A percentile compares a stretch with the other conserved stretches of the same genome.
Conservation (phyloP, 2,113 vertebrate genomes). For the Falco punctatus region DNA sequence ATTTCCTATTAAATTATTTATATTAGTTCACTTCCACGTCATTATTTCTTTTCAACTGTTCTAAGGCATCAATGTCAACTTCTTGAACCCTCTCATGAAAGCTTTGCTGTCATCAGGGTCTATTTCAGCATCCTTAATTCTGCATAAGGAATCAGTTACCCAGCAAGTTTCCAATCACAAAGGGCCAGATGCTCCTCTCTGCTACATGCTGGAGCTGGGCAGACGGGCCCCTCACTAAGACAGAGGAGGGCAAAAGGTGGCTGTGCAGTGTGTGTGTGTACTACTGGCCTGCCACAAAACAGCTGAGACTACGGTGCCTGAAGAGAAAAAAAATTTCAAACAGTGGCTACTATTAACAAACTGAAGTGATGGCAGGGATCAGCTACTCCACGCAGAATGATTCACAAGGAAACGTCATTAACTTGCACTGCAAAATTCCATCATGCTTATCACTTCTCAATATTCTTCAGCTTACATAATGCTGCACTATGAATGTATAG, state of each 20-base stretch:
- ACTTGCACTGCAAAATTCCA: neutral
- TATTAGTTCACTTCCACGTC: conserved; percentile 60
- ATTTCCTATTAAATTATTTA: conserved; percentile 71
- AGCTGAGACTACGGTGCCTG: neutral
- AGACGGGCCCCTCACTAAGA: conserved; percentile 52
- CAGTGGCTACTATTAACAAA: neutral
- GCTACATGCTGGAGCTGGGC: conserved; percentile 29
- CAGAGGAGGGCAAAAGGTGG: conserved; percentile 56
- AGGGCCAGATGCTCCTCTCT: conserved; percentile 65
- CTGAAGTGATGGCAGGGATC: neutral
- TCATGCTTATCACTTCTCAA: neutral
- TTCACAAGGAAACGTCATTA: neutral
- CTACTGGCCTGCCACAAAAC: conserved; percentile 4
- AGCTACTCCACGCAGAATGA: neutral
- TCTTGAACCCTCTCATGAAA: conserved; percentile 54
- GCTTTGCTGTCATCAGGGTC: conserved; percentile 57
- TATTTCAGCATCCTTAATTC: conserved; percentile 63
- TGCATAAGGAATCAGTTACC: conserved; percentile 56
- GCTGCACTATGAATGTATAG: neutral
- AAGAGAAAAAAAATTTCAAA: neutral
- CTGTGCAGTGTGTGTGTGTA: neutral
- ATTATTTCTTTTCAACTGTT: conserved; percentile 57
- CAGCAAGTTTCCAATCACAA: conserved; percentile 67
- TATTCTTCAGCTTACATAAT: neutral
- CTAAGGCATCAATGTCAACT: conserved; percentile 57